Conservation (phyloP, 2,113 vertebrate genomes). For the Nothoprocta perdicaria region DNA sequence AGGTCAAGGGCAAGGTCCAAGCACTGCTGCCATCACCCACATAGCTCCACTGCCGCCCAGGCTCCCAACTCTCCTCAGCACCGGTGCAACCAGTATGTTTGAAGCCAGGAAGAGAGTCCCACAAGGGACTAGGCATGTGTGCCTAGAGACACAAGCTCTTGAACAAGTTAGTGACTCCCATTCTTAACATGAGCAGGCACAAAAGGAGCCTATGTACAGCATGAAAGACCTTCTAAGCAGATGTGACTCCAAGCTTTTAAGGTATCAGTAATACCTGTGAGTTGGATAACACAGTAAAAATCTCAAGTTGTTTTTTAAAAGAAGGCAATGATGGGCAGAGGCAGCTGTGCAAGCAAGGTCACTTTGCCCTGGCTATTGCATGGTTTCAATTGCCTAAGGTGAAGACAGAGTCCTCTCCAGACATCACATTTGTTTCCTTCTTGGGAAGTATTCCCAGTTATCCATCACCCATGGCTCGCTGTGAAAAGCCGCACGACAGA, state of each 20-base stretch:
- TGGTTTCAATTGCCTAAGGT: background rate
- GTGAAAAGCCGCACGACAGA: background rate
- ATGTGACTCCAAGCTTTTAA: background rate
- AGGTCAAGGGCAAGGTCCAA: background rate
- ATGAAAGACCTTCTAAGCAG: background rate
- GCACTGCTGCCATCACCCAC: accelerated
- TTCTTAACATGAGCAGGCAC: background rate
- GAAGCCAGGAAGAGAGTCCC: accelerated
- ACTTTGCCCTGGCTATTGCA: background rate
- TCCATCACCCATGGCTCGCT: background rate
- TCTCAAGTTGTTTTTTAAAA: background rate
- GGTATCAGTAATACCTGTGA: accelerated
- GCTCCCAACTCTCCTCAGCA: background rate
- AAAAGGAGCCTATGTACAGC: accelerated
- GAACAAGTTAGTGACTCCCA: background rate
- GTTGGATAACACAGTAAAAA: accelerated
- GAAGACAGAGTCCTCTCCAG: background rate
- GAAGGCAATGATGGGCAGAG: background rate
- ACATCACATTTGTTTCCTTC: background rate
- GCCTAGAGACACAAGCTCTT: background rate
- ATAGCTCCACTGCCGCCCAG: accelerated
- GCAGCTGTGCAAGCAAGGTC: background rate
- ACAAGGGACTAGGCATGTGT: background rate
- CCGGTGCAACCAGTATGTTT: background rate
- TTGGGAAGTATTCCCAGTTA: background rate